Percentiles rank a stretch among this genome's conserved stretches.
phyloP scores from a whole-genome alignment of 2,888 invertebrate species.

The Antheraea assamensis region DNA sequence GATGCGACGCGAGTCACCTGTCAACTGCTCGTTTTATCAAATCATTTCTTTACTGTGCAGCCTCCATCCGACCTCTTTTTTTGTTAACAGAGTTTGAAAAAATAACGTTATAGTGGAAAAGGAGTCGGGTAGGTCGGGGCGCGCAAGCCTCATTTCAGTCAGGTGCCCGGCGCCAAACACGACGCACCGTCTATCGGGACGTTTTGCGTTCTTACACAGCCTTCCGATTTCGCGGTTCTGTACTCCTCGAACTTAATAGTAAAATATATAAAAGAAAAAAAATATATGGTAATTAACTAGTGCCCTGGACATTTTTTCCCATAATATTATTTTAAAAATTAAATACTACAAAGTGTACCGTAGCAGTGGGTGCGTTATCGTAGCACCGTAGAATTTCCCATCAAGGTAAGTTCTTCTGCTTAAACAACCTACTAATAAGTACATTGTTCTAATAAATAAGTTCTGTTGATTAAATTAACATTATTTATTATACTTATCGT shows the following conservation, averaged over 20 bases:
- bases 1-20: conserved; percentile 77
- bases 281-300: background rate
- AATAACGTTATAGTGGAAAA: conserved; percentile 68
- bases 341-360: conserved; percentile 45
- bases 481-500: background rate
- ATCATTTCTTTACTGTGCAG: conserved; percentile 80
- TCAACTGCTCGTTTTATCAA: conserved; percentile 78
- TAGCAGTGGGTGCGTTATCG: conserved; percentile 61
- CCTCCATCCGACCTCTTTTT: conserved; percentile 72
- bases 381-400: conserved; percentile 49
- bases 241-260: conserved; percentile 26
- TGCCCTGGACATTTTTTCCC: conserved; percentile 33
- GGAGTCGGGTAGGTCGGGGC: conserved; percentile 79
- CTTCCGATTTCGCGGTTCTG: conserved; percentile 51
- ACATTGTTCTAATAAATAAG: background rate
- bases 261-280: background rate
- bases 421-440: background rate
- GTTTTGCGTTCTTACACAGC: conserved; percentile 50
- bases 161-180: conserved; percentile 77
- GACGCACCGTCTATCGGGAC: conserved; percentile 58
- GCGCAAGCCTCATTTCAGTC: conserved; percentile 76
- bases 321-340: conserved; percentile 24
- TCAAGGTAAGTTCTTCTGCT: conserved; percentile 51
- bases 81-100: conserved; percentile 72
- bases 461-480: background rate